phyloP scores from a whole-genome alignment of 2,888 invertebrate genomes.

The Troides helena region DNA sequence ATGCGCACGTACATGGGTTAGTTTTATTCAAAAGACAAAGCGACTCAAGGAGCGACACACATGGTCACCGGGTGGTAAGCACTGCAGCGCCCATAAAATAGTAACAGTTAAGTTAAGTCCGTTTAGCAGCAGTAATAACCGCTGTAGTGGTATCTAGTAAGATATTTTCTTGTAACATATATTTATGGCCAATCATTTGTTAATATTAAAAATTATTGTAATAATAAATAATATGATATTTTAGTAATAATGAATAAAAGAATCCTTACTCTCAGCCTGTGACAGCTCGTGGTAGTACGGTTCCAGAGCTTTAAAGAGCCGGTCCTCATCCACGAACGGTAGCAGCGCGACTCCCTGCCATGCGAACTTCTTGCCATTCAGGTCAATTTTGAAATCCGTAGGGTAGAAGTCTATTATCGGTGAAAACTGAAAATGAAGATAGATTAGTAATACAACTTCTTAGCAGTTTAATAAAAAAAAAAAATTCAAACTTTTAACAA shows the following conservation, averaged over 20 bases:
- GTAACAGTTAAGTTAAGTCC: too few species aligned
- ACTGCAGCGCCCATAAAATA: too few species aligned
- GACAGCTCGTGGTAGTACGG: conserved; percentile 90
- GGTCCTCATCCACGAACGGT: conserved; percentile 97
- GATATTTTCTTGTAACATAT: too few species aligned
- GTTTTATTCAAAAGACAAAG: too few species aligned
- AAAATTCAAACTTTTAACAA: not conserved
- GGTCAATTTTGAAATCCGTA: conserved; percentile 96
- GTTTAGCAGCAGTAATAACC: too few species aligned
- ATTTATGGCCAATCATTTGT: too few species aligned
- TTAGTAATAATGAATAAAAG: not conserved
- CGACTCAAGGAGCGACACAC: too few species aligned
- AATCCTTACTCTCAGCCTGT: conserved; percentile 86
- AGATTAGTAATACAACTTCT: not conserved
- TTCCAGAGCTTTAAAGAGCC: conserved; percentile 91
- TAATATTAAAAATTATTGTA: too few species aligned
- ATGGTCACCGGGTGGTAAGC: too few species aligned
- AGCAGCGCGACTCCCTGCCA: conserved; percentile 99
- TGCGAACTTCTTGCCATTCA: conserved; percentile 99
- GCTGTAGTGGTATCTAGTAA: too few species aligned
- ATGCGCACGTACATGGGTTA: too few species aligned
- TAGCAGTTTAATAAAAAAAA: not conserved
- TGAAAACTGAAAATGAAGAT: conserved; percentile 82
- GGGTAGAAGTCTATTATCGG: conserved; percentile 99
- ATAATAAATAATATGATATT: too few species aligned